phyloP scores from a whole-genome alignment of 2,888 invertebrate genomes.

The Clusia tigrina region DNA sequence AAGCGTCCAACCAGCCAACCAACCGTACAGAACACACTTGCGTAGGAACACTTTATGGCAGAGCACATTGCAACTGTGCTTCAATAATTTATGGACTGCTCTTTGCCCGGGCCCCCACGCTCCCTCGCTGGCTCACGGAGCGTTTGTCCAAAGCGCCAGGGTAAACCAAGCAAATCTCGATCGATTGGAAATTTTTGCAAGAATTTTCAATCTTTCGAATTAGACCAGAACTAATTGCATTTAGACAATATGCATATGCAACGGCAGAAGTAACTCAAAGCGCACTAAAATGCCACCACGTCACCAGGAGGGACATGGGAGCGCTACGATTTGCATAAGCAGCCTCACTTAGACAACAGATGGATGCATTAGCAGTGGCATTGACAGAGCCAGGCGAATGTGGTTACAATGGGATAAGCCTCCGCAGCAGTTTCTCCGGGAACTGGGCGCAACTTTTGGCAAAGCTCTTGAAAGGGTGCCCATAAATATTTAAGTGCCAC shows the following conservation, averaged over 20 bases:
- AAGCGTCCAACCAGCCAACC: too few species aligned
- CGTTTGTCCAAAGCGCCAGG: too few species aligned
- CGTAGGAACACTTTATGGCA: neutral
- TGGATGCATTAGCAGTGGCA: too few species aligned
- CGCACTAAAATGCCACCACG: neutral
- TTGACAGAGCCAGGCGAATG: too few species aligned
- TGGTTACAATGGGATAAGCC: too few species aligned
- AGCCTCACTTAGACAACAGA: neutral
- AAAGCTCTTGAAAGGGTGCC: too few species aligned
- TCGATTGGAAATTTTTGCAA: conserved; percentile 17
- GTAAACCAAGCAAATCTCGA: neutral
- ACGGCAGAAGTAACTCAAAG: neutral
- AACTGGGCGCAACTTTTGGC: too few species aligned
- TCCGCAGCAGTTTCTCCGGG: too few species aligned
- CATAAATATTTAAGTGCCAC: too few species aligned
- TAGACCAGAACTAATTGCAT: conserved; percentile 57
- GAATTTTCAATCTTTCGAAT: conserved; percentile 31
- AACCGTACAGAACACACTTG: too few species aligned
- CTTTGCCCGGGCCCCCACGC: too few species aligned
- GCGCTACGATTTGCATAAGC: conserved; percentile 4
- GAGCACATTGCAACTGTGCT: neutral
- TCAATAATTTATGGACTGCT: conserved; percentile 4
- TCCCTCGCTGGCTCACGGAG: too few species aligned
- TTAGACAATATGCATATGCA: conserved; percentile 12
- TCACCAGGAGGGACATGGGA: neutral